Evolutionary conservation across 2,888 invertebrate genomes (phyloP), one percentile per base, ranked within the genome.

Genomic region (Dryomyza anilis): DNA sequence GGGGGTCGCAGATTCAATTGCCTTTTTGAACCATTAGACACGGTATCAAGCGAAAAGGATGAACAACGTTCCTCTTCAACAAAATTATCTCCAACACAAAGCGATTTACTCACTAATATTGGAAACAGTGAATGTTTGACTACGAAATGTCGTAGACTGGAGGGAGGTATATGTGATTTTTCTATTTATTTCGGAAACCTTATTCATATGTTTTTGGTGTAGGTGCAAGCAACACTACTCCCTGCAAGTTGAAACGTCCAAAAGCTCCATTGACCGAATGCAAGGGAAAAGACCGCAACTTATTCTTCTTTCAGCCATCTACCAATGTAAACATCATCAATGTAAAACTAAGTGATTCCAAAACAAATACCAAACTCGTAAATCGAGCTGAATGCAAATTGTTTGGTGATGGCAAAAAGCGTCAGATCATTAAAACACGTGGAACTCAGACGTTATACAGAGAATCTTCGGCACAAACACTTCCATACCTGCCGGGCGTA

Each of bases 391-490:
- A 76, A 10, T 77, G 77, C 27, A 59, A 72, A 23, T 74, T 64
- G 53, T 76, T 72, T 62, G 68, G 69, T 1, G 71, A 60, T n/a
- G n/a, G n/a, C 16, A 33, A 52, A 30, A 25, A 16, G 16, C 39
- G 27, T n/a, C 45, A n/a, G 14, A 14, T 6, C n/a, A 67, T 69
- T 27, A 77, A 68, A 63, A 74, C 80, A 64, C 73, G 80, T 62
- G 73, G 73, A 57, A 81, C 82, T 25, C 82, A 81, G 61, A 80
- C 82, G 5, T 74, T 80, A 52, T 81, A 81, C 67, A 78, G 83
- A 59, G 81, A 81, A 71, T 81, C 82, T 3, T 83, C 83, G 6
- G 80, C 81, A 1, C 83, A 83, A 59, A 83, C 83, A 0, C 30
- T 76, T 5, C 76, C 81, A 3, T 82, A 78, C 70, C 70, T 80